A percentile compares a stretch with the other conserved stretches of the same genome.
These are phyloP conservation scores for Colossoma macropomum DNA, from an alignment of 2,113 vertebrate genomes.

Conservation along the genomic window DNA sequence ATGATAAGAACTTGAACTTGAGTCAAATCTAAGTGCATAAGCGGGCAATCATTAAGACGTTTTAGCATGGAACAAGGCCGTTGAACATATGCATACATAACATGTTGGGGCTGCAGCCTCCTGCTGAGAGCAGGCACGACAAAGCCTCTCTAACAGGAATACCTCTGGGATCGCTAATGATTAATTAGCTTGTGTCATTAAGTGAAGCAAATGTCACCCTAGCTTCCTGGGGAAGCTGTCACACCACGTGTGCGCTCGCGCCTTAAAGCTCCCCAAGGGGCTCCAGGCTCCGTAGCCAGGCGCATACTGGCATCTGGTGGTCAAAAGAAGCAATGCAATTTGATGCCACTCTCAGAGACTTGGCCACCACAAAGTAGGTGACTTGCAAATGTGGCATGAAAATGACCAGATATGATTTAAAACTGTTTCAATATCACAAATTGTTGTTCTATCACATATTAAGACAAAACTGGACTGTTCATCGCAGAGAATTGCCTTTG, in stretches of 20 bases:
- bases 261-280: constrained; percentile 72
- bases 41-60: constrained; percentile 76
- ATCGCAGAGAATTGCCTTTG: not conserved
- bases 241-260: constrained; percentile 78
- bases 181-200: constrained; percentile 99
- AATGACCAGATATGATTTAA: not conserved
- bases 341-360: not conserved
- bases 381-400: not conserved
- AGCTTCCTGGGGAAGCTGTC: constrained; percentile 91
- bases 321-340: constrained; percentile 57
- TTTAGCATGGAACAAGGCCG: constrained; percentile 76
- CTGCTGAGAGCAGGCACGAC: constrained; percentile 86
- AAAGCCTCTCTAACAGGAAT: constrained; percentile 89
- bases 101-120: constrained; percentile 86
- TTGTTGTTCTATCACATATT: not conserved
- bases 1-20: constrained; percentile 64
- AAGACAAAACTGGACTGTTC: not conserved
- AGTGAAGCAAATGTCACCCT: constrained; percentile 96
- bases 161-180: constrained; percentile 97
- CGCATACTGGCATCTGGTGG: constrained; percentile 92
- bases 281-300: constrained; percentile 60
- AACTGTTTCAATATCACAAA: not conserved
- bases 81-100: constrained; percentile 84
- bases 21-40: constrained; percentile 72
- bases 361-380: not conserved